Base-by-base conservation (phyloP, 37 sponge, comb jelly and placozoan species). In the Tethya wilhelma region DNA sequence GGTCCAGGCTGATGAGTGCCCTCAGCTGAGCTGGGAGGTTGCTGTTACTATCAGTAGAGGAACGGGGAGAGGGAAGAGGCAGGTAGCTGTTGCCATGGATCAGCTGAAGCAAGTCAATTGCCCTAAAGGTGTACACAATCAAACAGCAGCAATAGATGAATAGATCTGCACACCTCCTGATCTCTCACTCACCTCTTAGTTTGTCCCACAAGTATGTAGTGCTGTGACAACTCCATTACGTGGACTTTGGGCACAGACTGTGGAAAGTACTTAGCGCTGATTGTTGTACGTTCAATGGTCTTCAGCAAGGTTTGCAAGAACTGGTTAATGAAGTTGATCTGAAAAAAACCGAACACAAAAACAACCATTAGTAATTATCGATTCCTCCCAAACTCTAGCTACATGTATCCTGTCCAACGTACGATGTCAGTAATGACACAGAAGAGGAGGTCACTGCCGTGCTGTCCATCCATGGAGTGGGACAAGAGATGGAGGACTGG, bases 371-470 rank as follows among this genome's bases (percentile, higher is more conserved):
- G 55, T 20, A 11, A 49, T 17, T 11, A 49, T 11, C 17, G 11
- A 20, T 20, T 17, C 55, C 55, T 49, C 55, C 8, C 14, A 9
- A 30, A 67, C 11, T 37, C 25, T 30, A 31, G 39, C 29, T 29
- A 19, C 14, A 31, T 67, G 9, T 36, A 4, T 67, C 4, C 22
- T 7, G 17, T 36, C 5, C 14, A 28, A 42, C 64, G 26, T 68
- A 93, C 90, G 32, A 93, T 78, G 67, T 89, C 80, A 30, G 34
- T 44, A 44, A 93, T 89, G 56, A 86, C 83, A 4, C 69, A 59
- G 58, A 44, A 93, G 31, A 93, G 79, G 32, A 76, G 71, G 78
- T 93, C 94, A 86, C 22, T 62, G 3, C 74, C 69, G 28, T 79
- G 62, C 17, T 74, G 80, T 20, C 44, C 79, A 23, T 89, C 86